Conservation (phyloP, 2,113 vertebrate species). For the Thymallus thymallus region DNA sequence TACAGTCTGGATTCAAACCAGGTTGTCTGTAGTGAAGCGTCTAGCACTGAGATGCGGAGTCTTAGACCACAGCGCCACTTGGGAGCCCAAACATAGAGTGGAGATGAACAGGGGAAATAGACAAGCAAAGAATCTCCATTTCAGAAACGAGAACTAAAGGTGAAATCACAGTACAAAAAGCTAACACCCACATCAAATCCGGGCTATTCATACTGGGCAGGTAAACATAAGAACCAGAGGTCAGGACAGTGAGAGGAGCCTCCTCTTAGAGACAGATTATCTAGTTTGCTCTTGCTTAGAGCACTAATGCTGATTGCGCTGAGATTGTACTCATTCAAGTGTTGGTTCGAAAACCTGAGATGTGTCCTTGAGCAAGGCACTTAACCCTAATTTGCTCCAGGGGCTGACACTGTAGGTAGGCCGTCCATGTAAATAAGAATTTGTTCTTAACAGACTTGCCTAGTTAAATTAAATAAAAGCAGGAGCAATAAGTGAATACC, state of each 20-base stretch:
- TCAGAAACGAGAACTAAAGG: not conserved
- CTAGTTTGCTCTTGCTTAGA: slow-evolving; percentile 48
- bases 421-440: no score
- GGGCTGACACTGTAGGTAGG: no score
- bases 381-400: no score
- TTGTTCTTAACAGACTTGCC: no score
- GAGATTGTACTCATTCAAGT: slow-evolving; percentile 46
- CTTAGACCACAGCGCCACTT: no score
- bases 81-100: not conserved
- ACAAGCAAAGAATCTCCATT: not conserved
- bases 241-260: slow-evolving; percentile 39
- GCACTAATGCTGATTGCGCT: slow-evolving; percentile 65
- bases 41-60: no score
- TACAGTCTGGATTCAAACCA: no score
- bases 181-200: slow-evolving; percentile 34
- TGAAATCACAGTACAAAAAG: slow-evolving; percentile 30
- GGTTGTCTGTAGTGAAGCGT: no score
- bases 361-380: no score
- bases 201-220: slow-evolving; percentile 35
- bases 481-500: slow-evolving; percentile 64
- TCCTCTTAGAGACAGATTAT: slow-evolving; percentile 50
- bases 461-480: no score
- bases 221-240: slow-evolving; percentile 43
- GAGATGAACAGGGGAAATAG: not conserved
- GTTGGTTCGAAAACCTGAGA: no score